phyloP scores from a whole-genome alignment of 2,888 invertebrate species.

The Drosophila quinaria region DNA sequence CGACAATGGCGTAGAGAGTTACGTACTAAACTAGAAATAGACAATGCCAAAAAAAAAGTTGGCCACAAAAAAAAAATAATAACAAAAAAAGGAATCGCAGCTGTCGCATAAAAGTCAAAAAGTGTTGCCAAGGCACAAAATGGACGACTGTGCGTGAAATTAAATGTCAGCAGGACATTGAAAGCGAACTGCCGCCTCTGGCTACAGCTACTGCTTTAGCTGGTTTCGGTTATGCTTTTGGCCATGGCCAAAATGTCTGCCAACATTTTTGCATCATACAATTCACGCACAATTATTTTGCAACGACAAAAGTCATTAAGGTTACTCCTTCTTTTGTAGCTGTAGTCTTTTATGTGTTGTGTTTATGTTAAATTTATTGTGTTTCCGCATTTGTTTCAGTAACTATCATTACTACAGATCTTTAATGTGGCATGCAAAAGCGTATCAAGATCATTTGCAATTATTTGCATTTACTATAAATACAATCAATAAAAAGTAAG shows the following conservation, averaged over 20 bases:
- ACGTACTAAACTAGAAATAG: constrained; percentile 26
- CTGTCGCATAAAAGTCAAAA: constrained; percentile 74
- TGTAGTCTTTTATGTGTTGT: constrained; percentile 53
- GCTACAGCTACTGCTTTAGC: constrained; percentile 6
- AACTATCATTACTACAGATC: not conserved
- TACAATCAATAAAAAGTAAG: not conserved
- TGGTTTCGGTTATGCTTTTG: constrained; percentile 6
- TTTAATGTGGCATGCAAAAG: constrained; percentile 14
- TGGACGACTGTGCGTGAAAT: constrained; percentile 80
- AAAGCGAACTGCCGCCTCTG: constrained; percentile 55
- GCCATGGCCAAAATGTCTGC: constrained; percentile 20
- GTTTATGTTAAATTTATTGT: constrained; percentile 68
- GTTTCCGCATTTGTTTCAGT: constrained; percentile 52
- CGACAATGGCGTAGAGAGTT: constrained; percentile 17
- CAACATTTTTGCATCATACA: constrained; percentile 50
- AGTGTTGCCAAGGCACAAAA: constrained; percentile 79
- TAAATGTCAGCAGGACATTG: constrained; percentile 80
- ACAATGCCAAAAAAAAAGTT: constrained; percentile 36
- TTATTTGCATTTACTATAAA: not conserved
- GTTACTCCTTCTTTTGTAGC: constrained; percentile 38
- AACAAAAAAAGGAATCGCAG: constrained; percentile 17
- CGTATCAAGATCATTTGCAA: not conserved
- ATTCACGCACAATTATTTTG: constrained; percentile 79
- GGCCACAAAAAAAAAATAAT: constrained; percentile 12
- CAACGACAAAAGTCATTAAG: constrained; percentile 80